A percentile compares a stretch with the other conserved stretches of the same genome.
Evolutionary conservation across 2,888 invertebrate genomes (phyloP).

Genomic region (Cosmopolites sordidus): DNA sequence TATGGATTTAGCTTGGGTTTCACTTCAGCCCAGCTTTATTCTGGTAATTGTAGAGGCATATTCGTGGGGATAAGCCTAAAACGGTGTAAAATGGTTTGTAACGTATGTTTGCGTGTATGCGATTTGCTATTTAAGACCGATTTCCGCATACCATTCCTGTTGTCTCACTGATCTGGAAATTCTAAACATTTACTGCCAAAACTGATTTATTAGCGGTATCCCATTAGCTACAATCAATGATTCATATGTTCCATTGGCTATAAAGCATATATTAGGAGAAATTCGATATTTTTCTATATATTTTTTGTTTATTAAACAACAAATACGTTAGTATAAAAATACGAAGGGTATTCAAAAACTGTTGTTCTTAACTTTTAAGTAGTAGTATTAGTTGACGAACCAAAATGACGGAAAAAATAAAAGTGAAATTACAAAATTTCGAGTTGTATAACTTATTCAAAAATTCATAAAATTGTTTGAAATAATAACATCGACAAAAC

Average conservation of each 20-base stretch:
- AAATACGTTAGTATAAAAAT: too few species aligned
- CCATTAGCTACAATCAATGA: slow-evolving; percentile 3
- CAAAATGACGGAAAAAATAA: too few species aligned
- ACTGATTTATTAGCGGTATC: slow-evolving; percentile 23
- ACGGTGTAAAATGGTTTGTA: slow-evolving; percentile 25
- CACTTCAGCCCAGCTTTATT: slow-evolving; percentile 1
- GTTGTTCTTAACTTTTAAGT: too few species aligned
- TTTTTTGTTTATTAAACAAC: neutral
- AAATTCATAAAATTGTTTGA: too few species aligned
- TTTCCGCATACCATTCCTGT: slow-evolving; percentile 20
- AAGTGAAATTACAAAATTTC: too few species aligned
- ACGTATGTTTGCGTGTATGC: slow-evolving; percentile 25
- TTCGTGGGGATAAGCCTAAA: slow-evolving; percentile 19
- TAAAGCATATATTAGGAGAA: neutral
- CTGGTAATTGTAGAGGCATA: slow-evolving; percentile 3
- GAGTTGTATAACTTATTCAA: too few species aligned
- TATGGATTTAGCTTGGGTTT: neutral
- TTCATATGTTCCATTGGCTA: neutral
- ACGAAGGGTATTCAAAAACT: too few species aligned
- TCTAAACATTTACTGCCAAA: slow-evolving; percentile 22
- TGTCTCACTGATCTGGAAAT: slow-evolving; percentile 22
- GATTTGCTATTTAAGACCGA: slow-evolving; percentile 25
- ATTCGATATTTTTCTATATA: neutral
- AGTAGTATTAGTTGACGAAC: too few species aligned
- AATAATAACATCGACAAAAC: too few species aligned